Conservation (phyloP, 2,797 vertebrate genomes). For the Enteromius argenteus region DNA sequence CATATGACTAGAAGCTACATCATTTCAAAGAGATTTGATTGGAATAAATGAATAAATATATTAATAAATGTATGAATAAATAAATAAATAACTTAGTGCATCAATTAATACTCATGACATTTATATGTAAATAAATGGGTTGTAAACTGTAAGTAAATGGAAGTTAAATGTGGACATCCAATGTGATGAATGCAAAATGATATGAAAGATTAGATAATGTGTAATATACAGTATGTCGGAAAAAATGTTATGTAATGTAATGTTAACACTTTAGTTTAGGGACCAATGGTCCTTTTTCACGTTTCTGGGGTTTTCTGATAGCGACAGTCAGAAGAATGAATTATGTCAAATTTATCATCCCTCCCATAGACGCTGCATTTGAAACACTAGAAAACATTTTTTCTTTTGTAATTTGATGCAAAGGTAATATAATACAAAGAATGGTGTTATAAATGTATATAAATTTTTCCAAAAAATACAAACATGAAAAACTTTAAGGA, state of each 20-base stretch:
- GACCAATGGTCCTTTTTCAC: background rate
- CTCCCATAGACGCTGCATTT: too few relatives aligned
- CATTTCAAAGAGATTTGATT: background rate
- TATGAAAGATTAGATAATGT: background rate
- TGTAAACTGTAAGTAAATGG: background rate
- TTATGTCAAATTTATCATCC: too few relatives aligned
- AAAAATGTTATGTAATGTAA: background rate
- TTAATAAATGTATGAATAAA: background rate
- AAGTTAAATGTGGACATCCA: background rate
- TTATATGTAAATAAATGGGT: background rate
- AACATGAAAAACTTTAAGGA: too few relatives aligned
- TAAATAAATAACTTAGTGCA: background rate
- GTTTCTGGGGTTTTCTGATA: too few relatives aligned
- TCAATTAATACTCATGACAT: background rate
- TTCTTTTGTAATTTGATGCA: too few relatives aligned
- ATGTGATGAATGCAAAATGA: background rate
- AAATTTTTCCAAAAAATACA: too few relatives aligned
- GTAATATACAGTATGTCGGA: too few relatives aligned
- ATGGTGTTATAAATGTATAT: too few relatives aligned
- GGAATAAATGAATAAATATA: background rate
- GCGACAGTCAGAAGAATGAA: too few relatives aligned
- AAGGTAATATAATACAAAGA: too few relatives aligned
- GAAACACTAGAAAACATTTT: too few relatives aligned
- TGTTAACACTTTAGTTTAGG: background rate
- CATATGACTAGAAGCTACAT: background rate